Evolutionary conservation across 1,140 invertebrate species (phyloP).

Genomic region (Schlechtendalia chinensis): DNA sequence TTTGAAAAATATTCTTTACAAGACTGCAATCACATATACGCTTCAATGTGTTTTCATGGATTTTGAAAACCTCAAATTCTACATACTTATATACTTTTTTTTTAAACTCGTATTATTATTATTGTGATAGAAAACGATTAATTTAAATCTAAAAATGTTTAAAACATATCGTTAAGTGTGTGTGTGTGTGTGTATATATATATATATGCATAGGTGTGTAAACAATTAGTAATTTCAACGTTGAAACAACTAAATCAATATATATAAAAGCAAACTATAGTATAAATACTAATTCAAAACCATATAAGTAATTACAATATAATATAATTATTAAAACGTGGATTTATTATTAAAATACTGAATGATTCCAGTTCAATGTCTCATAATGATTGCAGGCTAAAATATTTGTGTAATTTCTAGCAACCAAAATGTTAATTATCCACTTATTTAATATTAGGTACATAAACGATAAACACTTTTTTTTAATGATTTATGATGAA

Average conservation of each 20-base stretch:
- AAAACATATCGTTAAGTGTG: neutral
- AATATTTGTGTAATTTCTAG: neutral
- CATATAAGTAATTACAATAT: neutral
- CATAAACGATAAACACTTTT: neutral
- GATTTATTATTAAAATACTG: slow-evolving; percentile 1
- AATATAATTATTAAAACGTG: neutral
- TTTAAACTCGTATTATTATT: too few species aligned
- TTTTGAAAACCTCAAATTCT: too few species aligned
- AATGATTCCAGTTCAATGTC: neutral
- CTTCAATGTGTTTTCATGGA: too few species aligned
- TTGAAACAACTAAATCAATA: neutral
- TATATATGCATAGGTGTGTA: too few species aligned
- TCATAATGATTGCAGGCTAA: slow-evolving; percentile 31
- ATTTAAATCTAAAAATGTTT: neutral
- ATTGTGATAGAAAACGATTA: too few species aligned
- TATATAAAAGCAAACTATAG: neutral
- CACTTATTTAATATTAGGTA: neutral
- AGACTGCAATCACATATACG: too few species aligned
- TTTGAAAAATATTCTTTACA: too few species aligned
- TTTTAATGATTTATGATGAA: neutral
- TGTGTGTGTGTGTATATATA: too few species aligned
- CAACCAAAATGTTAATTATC: slow-evolving; percentile 18
- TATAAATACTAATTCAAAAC: neutral
- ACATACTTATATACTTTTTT: too few species aligned
- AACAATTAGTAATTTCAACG: neutral